These are phyloP conservation scores for Noctua comes DNA, from an alignment of 2,888 invertebrate species.

Conservation along the genomic window DNA sequence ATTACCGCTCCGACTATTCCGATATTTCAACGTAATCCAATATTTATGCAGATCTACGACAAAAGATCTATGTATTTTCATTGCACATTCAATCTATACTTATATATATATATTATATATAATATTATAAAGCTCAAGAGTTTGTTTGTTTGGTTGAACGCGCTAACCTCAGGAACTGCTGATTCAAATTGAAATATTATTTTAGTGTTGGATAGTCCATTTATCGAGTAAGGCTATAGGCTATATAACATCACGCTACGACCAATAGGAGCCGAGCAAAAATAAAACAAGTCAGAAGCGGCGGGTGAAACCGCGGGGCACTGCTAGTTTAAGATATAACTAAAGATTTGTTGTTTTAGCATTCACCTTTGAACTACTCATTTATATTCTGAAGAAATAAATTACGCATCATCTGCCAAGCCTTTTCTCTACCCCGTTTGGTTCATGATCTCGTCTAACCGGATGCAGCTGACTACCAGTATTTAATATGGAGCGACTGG, in stretches of 20 bases:
- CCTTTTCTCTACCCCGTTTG: not conserved
- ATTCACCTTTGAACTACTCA: not conserved
- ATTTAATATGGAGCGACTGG: not conserved
- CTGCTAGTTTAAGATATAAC: too few species aligned
- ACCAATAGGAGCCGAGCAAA: too few species aligned
- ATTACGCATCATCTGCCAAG: not conserved
- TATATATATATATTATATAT: too few species aligned
- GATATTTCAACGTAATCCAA: conserved; percentile 34
- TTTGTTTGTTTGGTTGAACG: too few species aligned
- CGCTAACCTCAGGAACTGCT: too few species aligned
- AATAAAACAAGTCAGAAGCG: too few species aligned
- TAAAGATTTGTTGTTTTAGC: not conserved
- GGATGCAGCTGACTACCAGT: not conserved
- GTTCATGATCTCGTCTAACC: not conserved
- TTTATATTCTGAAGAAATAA: not conserved
- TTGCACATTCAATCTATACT: not conserved
- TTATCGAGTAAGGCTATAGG: too few species aligned
- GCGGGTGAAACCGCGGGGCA: too few species aligned
- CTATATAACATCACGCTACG: too few species aligned
- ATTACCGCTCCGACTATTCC: conserved; percentile 20
- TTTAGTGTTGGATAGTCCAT: too few species aligned
- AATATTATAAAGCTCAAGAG: too few species aligned
- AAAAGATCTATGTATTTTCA: not conserved
- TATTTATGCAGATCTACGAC: conserved; percentile 14
- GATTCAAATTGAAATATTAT: too few species aligned